Conservation (phyloP, 2,888 invertebrate genomes). For the Tenodera sinensis region DNA sequence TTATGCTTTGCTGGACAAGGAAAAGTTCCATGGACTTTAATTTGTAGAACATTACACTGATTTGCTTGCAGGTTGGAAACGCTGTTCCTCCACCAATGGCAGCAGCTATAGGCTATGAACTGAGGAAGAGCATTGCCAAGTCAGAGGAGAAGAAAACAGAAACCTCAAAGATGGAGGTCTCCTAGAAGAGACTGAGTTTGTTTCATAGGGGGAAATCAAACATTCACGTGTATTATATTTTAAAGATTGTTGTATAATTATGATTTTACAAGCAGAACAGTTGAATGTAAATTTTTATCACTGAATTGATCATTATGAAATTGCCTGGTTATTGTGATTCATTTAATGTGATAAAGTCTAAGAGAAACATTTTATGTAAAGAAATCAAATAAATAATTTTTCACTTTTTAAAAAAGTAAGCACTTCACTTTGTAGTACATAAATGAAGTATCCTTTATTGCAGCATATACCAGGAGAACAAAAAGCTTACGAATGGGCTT, state of each 20-base stretch:
- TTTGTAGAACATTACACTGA: background rate
- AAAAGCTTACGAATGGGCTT: no score
- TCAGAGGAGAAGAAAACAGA: background rate
- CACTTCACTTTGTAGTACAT: background rate
- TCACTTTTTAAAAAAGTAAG: background rate
- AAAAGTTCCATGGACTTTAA: no score
- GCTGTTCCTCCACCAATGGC: slow-evolving; percentile 84
- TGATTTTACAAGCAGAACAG: background rate
- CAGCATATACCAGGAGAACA: no score
- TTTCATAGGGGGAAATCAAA: no score
- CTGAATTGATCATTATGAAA: background rate
- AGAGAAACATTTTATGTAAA: background rate
- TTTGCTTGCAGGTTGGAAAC: slow-evolving; percentile 61
- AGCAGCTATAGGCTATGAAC: slow-evolving; percentile 70
- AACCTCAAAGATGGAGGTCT: background rate
- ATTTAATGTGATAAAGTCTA: background rate
- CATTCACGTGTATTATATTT: background rate
- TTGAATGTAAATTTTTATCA: background rate
- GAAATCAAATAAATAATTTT: background rate
- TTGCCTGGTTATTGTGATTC: background rate
- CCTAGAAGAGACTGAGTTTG: background rate
- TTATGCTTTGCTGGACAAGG: no score
- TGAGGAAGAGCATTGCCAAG: slow-evolving; percentile 48
- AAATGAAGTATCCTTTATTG: no score
- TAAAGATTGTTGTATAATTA: background rate